These are phyloP conservation scores for Dysidea cf. avara DNA, from an alignment of 37 sponge, comb jelly and placozoan genomes.

Conservation along the genomic window DNA sequence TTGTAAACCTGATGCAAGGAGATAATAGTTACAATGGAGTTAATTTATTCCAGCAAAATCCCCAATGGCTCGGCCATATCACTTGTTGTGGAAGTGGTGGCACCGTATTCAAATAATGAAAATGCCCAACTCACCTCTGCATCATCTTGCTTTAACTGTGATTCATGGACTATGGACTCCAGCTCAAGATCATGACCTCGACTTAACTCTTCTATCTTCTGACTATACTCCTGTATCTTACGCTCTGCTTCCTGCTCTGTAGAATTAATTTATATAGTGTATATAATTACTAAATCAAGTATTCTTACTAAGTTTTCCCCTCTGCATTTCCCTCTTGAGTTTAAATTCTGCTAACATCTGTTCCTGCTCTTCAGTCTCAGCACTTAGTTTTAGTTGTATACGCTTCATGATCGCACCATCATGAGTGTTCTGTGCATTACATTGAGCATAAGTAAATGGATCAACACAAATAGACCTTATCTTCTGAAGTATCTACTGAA, in stretches of 20 bases:
- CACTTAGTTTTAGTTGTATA: slow-evolving; percentile 56
- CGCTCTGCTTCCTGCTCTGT: slow-evolving; percentile 62
- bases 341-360: slow-evolving; percentile 56
- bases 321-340: slow-evolving; percentile 71
- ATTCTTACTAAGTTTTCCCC: slow-evolving; percentile 73
- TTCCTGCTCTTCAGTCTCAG: slow-evolving; percentile 65
- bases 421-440: slow-evolving; percentile 60
- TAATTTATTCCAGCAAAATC: too few species aligned
- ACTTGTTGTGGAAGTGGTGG: too few species aligned
- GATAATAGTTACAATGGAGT: too few species aligned
- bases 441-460: too few species aligned
- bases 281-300: too few species aligned
- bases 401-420: slow-evolving; percentile 70
- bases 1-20: too few species aligned
- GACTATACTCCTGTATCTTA: slow-evolving; percentile 48
- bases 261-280: too few species aligned
- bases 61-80: too few species aligned
- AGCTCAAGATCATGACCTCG: slow-evolving; percentile 29
- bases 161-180: slow-evolving; percentile 9
- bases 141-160: slow-evolving; percentile 34
- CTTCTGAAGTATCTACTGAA: too few species aligned
- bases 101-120: too few species aligned
- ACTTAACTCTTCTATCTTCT: slow-evolving; percentile 47
- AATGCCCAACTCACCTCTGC: slow-evolving; percentile 46
- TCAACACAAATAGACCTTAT: too few species aligned